These are phyloP conservation scores for Agriotes lineatus DNA, from an alignment of 2,888 invertebrate species.

Conservation along the genomic window DNA sequence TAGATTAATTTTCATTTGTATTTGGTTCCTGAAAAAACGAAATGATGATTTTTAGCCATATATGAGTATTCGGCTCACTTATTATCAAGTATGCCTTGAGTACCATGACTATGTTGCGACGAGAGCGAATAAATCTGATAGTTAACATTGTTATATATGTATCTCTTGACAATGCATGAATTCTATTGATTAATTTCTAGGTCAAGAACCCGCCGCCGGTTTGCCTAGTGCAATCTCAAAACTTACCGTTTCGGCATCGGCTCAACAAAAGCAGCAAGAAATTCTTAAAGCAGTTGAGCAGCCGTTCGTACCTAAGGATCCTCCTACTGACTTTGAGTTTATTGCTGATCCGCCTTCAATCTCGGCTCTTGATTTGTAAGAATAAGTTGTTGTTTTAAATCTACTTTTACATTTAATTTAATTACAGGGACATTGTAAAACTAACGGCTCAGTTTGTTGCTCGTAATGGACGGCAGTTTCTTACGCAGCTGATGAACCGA, in stretches of 20 bases:
- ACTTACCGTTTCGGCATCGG: conserved; percentile 78
- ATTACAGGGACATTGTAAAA: conserved; percentile 90
- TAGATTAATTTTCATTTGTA: conserved; percentile 33
- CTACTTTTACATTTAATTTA: not conserved
- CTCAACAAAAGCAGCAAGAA: conserved; percentile 90
- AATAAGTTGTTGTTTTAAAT: conserved; percentile 44
- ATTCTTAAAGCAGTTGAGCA: conserved; percentile 88
- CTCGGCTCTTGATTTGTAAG: conserved; percentile 93
- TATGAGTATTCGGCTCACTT: conserved; percentile 60
- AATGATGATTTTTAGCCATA: conserved; percentile 63
- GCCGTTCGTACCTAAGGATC: conserved; percentile 90
- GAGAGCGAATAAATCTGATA: conserved; percentile 59
- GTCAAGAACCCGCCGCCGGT: conserved; percentile 65
- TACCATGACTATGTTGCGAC: conserved; percentile 54
- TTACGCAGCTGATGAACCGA: conserved; percentile 98
- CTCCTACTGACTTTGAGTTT: conserved; percentile 93
- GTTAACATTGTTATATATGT: not conserved
- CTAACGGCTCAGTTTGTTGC: conserved; percentile 99
- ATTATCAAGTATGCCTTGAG: conserved; percentile 54
- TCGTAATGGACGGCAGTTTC: conserved; percentile 96
- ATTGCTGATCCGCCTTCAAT: conserved; percentile 98
- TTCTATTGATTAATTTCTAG: conserved; percentile 57
- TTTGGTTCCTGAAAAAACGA: not conserved
- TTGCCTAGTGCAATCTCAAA: conserved; percentile 68
- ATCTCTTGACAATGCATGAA: not conserved